phyloP scores from a whole-genome alignment of 2,888 invertebrate species.

The Drosophila koepferae region DNA sequence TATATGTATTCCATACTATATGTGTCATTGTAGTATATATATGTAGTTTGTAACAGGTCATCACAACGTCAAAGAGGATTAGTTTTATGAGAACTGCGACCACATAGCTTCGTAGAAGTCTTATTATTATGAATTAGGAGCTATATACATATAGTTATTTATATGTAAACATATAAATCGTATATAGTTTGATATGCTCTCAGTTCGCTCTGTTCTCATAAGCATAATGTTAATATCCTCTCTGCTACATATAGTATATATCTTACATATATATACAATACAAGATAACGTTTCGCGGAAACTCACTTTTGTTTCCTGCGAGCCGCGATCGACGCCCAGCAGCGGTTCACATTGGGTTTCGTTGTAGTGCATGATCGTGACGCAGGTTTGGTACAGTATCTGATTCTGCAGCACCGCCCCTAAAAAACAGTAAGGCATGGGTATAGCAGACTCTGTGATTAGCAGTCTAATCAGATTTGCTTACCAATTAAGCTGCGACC shows the following conservation, averaged over 20 bases:
- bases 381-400: constrained; percentile 89
- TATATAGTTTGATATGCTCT: not conserved
- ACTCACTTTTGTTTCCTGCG: constrained; percentile 85
- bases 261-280: not conserved
- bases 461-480: not conserved
- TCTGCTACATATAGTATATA: not conserved
- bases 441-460: not conserved
- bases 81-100: not conserved
- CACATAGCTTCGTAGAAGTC: not conserved
- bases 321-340: constrained; percentile 85
- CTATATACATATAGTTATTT: not conserved
- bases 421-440: constrained; percentile 40
- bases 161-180: not conserved
- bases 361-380: constrained; percentile 87
- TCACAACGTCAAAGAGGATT: not conserved
- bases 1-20: too few species aligned
- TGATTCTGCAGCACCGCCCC: constrained; percentile 88
- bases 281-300: not conserved
- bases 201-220: not conserved
- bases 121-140: not conserved
- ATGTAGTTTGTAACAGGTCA: not conserved
- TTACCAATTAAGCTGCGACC: constrained; percentile 82
- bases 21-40: too few species aligned
- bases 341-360: constrained; percentile 86
- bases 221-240: not conserved